These are phyloP conservation scores for Vultur gryphus DNA, from an alignment of 2,797 vertebrate genomes.

Conservation along the genomic window DNA sequence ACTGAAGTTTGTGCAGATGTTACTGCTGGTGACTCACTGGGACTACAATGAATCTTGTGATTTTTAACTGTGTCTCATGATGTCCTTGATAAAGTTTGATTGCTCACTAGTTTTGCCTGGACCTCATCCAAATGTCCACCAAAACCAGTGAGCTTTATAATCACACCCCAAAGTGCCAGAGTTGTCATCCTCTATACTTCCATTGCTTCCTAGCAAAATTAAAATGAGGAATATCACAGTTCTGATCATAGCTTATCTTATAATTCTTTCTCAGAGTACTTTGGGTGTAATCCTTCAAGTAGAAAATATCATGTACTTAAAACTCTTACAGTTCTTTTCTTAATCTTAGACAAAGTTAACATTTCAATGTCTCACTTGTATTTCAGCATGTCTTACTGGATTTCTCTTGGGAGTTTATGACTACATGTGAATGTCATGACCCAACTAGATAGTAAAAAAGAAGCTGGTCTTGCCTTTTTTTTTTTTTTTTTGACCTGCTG, in stretches of 20 bases:
- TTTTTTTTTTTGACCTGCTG: background rate
- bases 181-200: background rate
- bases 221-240: background rate
- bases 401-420: background rate
- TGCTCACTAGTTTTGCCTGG: background rate
- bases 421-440: background rate
- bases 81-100: conserved; percentile 24
- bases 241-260: background rate
- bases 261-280: background rate
- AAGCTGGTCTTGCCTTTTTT: background rate
- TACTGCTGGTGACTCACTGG: background rate
- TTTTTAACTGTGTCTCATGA: background rate
- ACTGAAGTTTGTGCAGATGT: background rate
- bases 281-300: background rate
- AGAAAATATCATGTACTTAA: background rate
- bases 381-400: background rate
- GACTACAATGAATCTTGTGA: background rate
- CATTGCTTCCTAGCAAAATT: background rate
- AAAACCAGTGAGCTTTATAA: background rate
- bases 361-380: background rate
- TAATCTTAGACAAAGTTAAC: background rate
- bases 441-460: background rate
- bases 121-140: background rate
- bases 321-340: background rate
- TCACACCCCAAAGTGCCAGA: background rate